Conservation (phyloP, 1,140 invertebrate genomes). For the Trypoxylus dichotomus region DNA sequence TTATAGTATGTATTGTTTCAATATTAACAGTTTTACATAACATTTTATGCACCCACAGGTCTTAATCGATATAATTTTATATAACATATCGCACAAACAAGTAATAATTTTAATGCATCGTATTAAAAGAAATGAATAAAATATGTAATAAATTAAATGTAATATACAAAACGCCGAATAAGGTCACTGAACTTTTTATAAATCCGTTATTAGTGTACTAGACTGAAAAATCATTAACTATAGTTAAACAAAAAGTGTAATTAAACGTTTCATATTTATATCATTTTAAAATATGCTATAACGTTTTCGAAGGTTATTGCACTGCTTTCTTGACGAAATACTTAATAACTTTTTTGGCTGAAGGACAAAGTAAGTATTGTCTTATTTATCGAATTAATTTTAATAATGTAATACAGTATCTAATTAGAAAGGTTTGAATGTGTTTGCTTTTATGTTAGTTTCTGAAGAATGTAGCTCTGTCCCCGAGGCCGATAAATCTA, state of each 20-base stretch:
- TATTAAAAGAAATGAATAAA: too few relatives aligned
- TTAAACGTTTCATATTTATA: background rate
- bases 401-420: background rate
- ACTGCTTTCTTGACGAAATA: too few relatives aligned
- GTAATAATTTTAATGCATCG: too few relatives aligned
- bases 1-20: too few relatives aligned
- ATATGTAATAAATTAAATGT: background rate
- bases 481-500: background rate
- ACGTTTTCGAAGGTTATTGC: too few relatives aligned
- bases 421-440: background rate
- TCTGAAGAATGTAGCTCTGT: background rate
- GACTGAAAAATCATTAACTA: background rate
- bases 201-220: conserved; percentile 7
- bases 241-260: background rate
- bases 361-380: background rate
- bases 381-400: background rate
- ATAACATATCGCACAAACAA: too few relatives aligned
- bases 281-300: background rate
- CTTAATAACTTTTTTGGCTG: background rate
- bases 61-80: too few relatives aligned
- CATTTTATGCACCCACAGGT: too few relatives aligned
- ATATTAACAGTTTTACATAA: too few relatives aligned
- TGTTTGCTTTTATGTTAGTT: background rate
- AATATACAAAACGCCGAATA: background rate
- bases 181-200: background rate